These are phyloP conservation scores for Hypothenemus hampei DNA, from an alignment of 1,140 invertebrate genomes.

Conservation along the genomic window DNA sequence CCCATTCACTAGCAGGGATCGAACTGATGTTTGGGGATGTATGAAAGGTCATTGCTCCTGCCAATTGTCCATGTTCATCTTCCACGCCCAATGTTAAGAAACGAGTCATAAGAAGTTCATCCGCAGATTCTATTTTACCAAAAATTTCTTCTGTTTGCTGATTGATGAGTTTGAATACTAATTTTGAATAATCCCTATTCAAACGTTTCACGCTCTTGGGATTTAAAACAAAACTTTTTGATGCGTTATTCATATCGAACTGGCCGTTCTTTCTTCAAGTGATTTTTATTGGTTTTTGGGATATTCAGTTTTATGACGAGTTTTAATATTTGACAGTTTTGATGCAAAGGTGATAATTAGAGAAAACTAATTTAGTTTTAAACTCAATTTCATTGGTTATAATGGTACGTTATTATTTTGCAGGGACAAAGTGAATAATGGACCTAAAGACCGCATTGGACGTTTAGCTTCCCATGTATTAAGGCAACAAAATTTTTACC, in stretches of 20 bases:
- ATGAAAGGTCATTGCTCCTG: constrained; percentile 48
- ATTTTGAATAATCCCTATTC: constrained; percentile 6
- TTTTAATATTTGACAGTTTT: no score
- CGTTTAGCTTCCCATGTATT: constrained; percentile 71
- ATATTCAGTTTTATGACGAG: no score
- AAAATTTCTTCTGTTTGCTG: constrained; percentile 22
- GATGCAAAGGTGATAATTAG: no score
- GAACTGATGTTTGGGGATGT: constrained; percentile 52
- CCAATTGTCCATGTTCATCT: constrained; percentile 43
- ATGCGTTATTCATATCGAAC: no score
- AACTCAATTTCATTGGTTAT: no score
- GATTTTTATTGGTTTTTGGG: no score
- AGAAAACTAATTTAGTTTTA: no score
- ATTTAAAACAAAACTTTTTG: constrained; percentile 6
- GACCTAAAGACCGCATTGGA: constrained; percentile 59
- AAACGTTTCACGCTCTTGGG: constrained; percentile 26
- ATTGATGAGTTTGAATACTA: constrained; percentile 9
- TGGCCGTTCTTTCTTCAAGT: no score
- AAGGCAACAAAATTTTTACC: constrained; percentile 74
- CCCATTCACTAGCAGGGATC: constrained; percentile 49
- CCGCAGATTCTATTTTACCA: constrained; percentile 20
- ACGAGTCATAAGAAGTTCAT: constrained; percentile 26
- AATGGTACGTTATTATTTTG: constrained; percentile 10
- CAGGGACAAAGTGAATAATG: constrained; percentile 30
- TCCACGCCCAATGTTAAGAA: constrained; percentile 34